Evolutionary conservation across 2,113 vertebrate genomes (phyloP).

Genomic region (Amia ocellicauda): DNA sequence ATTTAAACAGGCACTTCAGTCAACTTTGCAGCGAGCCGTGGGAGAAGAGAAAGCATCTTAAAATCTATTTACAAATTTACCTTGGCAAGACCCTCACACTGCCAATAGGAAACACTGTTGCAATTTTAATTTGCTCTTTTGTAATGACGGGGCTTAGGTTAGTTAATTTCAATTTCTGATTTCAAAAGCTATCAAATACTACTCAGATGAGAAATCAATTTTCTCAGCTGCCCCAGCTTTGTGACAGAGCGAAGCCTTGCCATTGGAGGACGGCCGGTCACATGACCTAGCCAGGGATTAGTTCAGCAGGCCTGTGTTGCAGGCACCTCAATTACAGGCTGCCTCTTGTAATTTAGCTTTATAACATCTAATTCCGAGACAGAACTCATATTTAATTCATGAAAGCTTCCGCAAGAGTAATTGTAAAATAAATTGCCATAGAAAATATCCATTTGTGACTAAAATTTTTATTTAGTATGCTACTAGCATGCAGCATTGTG

Average conservation of each 20-base stretch:
- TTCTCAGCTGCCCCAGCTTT: conserved; percentile 99
- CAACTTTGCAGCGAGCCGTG: conserved; percentile 52
- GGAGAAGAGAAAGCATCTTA: conserved; percentile 66
- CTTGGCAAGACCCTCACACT: conserved; percentile 76
- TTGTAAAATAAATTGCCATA: conserved; percentile 97
- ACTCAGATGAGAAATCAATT: conserved; percentile 99
- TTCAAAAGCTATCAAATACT: conserved; percentile 99
- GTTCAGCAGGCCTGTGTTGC: conserved; percentile 93
- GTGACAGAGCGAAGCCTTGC: conserved; percentile 65
- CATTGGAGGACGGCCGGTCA: conserved; percentile 80
- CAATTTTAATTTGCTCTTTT: conserved; percentile 99
- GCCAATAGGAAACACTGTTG: conserved; percentile 80
- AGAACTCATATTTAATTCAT: conserved; percentile 99
- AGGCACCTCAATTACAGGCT: conserved; percentile 98
- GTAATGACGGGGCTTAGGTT: conserved; percentile 96
- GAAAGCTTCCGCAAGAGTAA: conserved; percentile 94
- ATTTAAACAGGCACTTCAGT: conserved; percentile 65
- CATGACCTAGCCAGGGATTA: conserved; percentile 90
- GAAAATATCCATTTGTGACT: conserved; percentile 90
- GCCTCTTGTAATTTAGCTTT: conserved; percentile 99
- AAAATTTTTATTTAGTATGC: conserved; percentile 82
- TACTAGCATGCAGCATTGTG: conserved; percentile 65
- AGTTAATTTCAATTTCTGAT: conserved; percentile 99
- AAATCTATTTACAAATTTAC: conserved; percentile 88
- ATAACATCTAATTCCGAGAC: conserved; percentile 99